Base-by-base conservation (phyloP, 2,113 vertebrate species). In the Psilopsiagon aymara region DNA sequence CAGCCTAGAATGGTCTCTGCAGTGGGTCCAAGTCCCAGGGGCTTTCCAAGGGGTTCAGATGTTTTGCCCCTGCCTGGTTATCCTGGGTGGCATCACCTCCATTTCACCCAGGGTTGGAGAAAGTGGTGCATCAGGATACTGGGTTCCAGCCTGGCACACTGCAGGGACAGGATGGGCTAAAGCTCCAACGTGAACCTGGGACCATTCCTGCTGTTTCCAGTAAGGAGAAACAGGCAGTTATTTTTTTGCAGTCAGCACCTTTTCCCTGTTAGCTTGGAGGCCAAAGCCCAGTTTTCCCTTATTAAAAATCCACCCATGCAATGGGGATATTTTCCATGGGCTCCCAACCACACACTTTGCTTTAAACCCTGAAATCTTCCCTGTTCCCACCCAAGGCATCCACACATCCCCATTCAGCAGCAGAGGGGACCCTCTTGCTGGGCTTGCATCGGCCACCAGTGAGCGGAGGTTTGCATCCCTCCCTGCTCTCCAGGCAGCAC, bases 51-150 rank as follows among this genome's bases (percentile, higher is more conserved):
- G 67, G 63, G 4, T 47, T 87, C 0, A 0, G 70, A 47, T 79
- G 23, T 24, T 94, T 43, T 64, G 55, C 8, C 55, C 74, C 41
- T 33, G 66, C 14, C 39, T 47, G 10, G 10, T 39, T 79, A 67
- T 78, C 37, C 80, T 31, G 17, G 12, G 66, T 3, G 4, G 57
- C 29, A 55, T 39, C 63, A 17, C 33, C 41, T 74, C 46, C 2
- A 1, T 62, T 27, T 35, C 39, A 20, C 15, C 15, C 1, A 4
- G 47, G 55, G 17, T 10, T 2, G 1, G 28, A 81, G 46, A n/a
- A 0, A 77, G 49, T 0, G 0, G 7, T 33, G 28, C 1, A 2
- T 31, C 23, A 27, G 71, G 51, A 13, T 66, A 17, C 27, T 25
- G 49, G 80, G 24, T n/a, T 49, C 31, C 55, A 87, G 51, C 31